These are phyloP conservation scores for Papilio glaucus DNA, from an alignment of 1,140 invertebrate genomes.

Conservation along the genomic window DNA sequence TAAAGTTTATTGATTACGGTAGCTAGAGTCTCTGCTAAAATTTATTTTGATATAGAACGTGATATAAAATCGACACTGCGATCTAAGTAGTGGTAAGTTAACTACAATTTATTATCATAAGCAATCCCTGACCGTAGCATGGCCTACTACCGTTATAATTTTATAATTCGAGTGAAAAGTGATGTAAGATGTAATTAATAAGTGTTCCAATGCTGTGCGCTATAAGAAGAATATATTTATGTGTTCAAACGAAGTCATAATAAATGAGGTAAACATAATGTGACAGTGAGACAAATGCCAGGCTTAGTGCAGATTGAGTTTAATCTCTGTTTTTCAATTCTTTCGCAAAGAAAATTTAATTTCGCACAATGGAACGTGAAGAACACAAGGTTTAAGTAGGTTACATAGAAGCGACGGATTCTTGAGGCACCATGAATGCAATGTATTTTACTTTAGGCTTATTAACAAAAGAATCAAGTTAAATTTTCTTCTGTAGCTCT, in stretches of 20 bases:
- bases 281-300: not conserved
- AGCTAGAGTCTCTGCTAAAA: too few relatives aligned
- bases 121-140: too few relatives aligned
- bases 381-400: slow-evolving; percentile 1
- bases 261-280: not conserved
- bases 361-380: not conserved
- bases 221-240: not conserved
- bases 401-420: not conserved
- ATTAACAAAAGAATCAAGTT: not conserved
- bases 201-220: too few relatives aligned
- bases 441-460: not conserved
- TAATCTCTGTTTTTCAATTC: not conserved
- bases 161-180: too few relatives aligned
- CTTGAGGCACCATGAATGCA: not conserved
- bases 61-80: too few relatives aligned
- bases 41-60: too few relatives aligned
- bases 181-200: too few relatives aligned
- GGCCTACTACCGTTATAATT: too few relatives aligned
- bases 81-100: too few relatives aligned
- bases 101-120: too few relatives aligned
- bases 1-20: too few relatives aligned
- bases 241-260: not conserved
- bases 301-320: not conserved
- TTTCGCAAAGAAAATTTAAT: not conserved
- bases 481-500: too few relatives aligned